These are phyloP conservation scores for Semicossyphus pulcher DNA, from an alignment of 2,113 vertebrate genomes.

Conservation along the genomic window DNA sequence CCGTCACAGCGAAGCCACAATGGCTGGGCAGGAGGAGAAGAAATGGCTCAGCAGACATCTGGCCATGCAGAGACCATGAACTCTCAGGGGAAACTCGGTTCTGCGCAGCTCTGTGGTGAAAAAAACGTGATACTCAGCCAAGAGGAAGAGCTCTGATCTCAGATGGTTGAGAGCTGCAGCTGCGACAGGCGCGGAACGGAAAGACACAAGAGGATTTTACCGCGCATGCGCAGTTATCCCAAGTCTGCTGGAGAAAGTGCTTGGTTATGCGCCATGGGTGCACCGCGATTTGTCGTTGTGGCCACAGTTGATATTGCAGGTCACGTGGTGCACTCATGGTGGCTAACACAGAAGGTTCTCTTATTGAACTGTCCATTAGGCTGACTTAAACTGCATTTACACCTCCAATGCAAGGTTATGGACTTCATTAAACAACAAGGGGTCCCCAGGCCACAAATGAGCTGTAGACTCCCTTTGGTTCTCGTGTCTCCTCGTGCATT, in stretches of 20 bases:
- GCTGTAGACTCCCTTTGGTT: too few species aligned
- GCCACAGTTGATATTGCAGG: not conserved
- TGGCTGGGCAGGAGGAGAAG: not conserved
- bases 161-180: conserved; percentile 18
- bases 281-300: not conserved
- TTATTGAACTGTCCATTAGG: too few species aligned
- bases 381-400: too few species aligned
- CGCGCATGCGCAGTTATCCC: conserved; percentile 49
- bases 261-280: not conserved
- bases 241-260: not conserved
- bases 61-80: not conserved
- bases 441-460: not conserved
- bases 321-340: not conserved
- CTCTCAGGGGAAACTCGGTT: conserved; percentile 17
- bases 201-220: not conserved
- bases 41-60: conserved; percentile 30
- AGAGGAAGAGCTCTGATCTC: conserved; percentile 1
- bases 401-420: too few species aligned
- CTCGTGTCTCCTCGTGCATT: too few species aligned
- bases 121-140: conserved; percentile 56
- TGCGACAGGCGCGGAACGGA: conserved; percentile 40
- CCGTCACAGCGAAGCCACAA: conserved; percentile 14
- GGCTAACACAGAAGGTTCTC: too few species aligned
- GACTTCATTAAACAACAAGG: too few species aligned
- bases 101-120: conserved; percentile 19